Evolutionary conservation across 2,113 vertebrate genomes (phyloP).

Genomic region (Australoheros scitulus): DNA sequence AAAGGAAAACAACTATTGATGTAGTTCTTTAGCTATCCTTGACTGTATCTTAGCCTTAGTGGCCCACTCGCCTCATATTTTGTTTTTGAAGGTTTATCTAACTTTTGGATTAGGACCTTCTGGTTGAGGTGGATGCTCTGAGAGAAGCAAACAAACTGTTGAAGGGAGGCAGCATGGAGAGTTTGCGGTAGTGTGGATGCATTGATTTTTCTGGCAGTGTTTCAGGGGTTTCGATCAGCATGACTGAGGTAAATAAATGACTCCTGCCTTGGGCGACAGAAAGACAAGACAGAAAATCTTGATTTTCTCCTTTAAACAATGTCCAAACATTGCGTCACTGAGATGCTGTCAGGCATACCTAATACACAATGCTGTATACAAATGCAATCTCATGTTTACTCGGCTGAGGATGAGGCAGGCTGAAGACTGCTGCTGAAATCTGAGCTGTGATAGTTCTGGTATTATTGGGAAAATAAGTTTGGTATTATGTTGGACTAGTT

Average conservation of each 20-base stretch:
- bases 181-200: neutral
- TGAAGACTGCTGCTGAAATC: conserved; percentile 4
- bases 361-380: conserved; percentile 16
- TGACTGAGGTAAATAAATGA: conserved; percentile 46
- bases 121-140: conserved; percentile 2
- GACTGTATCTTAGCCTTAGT: conserved; percentile 12
- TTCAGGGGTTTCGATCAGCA: conserved; percentile 36
- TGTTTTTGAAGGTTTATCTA: conserved; percentile 40
- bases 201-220: conserved; percentile 48
- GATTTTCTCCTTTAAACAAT: conserved; percentile 31
- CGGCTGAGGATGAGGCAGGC: neutral
- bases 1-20: neutral
- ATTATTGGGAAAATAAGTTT: neutral
- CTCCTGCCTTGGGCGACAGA: conserved; percentile 31
- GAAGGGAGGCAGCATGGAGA: conserved; percentile 14
- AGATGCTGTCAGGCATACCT: neutral
- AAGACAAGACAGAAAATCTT: conserved; percentile 30
- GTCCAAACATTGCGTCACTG: conserved; percentile 39
- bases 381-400: conserved; percentile 5
- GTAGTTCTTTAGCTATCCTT: conserved; percentile 12
- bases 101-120: conserved; percentile 28
- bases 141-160: conserved; percentile 4
- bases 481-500: neutral
- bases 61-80: conserved; percentile 15
- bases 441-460: neutral